Evolutionary conservation across 2,113 vertebrate genomes (phyloP).

Genomic region (Gymnocephalus cernua): DNA sequence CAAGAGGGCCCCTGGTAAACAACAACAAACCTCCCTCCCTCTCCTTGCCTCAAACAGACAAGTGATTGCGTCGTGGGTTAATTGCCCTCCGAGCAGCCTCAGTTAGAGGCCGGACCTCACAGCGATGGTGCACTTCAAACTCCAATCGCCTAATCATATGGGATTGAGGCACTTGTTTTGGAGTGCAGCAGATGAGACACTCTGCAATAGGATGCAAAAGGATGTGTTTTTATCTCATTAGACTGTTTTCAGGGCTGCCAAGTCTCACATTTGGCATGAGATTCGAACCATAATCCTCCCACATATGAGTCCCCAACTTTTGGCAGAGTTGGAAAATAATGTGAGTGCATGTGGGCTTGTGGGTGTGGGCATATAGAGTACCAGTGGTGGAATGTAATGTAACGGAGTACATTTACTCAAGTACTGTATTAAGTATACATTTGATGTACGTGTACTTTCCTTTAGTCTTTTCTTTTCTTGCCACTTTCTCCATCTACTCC

Average conservation of each 20-base stretch:
- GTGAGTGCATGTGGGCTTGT: slow-evolving; percentile 15
- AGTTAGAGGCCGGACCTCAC: slow-evolving; percentile 30
- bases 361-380: neutral
- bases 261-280: slow-evolving; percentile 56
- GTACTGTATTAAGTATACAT: too few relatives aligned
- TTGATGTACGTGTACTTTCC: too few relatives aligned
- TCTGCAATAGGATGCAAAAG: slow-evolving; percentile 46
- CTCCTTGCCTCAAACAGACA: slow-evolving; percentile 8
- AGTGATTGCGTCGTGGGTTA: slow-evolving; percentile 55
- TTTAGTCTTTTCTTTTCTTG: too few relatives aligned
- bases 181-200: slow-evolving; percentile 50
- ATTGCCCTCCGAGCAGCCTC: slow-evolving; percentile 47
- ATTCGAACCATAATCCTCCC: slow-evolving; percentile 48
- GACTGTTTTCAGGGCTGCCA: slow-evolving; percentile 53
- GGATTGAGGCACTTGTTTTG: slow-evolving; percentile 60
- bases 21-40: slow-evolving; percentile 52
- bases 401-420: too few relatives aligned
- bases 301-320: slow-evolving; percentile 48
- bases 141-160: slow-evolving; percentile 53
- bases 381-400: too few relatives aligned
- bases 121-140: slow-evolving; percentile 50
- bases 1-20: slow-evolving; percentile 71
- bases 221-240: slow-evolving; percentile 68
- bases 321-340: slow-evolving; percentile 15
- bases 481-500: too few relatives aligned